These are phyloP conservation scores for Linnaemya tessellans DNA, from an alignment of 2,888 invertebrate genomes.

Conservation along the genomic window DNA sequence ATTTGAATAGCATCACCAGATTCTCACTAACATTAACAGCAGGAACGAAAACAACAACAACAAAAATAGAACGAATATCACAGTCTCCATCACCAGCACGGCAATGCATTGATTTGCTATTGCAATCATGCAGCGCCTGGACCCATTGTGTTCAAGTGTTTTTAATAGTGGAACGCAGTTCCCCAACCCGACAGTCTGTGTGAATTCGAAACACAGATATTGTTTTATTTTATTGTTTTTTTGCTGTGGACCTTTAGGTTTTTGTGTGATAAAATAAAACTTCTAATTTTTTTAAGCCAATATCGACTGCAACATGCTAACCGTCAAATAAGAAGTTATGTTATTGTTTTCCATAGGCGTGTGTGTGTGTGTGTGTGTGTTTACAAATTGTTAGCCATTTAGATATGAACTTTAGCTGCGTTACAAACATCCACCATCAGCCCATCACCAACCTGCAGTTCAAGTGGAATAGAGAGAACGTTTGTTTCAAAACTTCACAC, in stretches of 20 bases:
- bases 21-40: not conserved
- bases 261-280: slow-evolving; percentile 24
- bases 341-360: not conserved
- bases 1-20: slow-evolving; percentile 25
- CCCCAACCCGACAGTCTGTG: not conserved
- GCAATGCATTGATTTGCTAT: slow-evolving; percentile 2
- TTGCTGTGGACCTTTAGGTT: not conserved
- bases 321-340: slow-evolving; percentile 35
- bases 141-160: slow-evolving; percentile 24
- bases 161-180: not conserved
- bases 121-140: slow-evolving; percentile 5
- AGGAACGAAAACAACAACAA: not conserved
- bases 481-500: slow-evolving; percentile 48
- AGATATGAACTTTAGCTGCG: not conserved
- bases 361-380: not conserved
- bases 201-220: not conserved
- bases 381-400: slow-evolving; percentile 9
- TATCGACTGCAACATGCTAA: slow-evolving; percentile 41
- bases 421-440: slow-evolving; percentile 13
- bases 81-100: not conserved
- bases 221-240: not conserved
- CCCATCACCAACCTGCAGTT: slow-evolving; percentile 25
- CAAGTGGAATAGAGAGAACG: slow-evolving; percentile 1
- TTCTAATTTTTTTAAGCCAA: not conserved
- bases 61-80: not conserved